phyloP scores from a whole-genome alignment of 2,113 vertebrate genomes.

The Apaloderma vittatum region DNA sequence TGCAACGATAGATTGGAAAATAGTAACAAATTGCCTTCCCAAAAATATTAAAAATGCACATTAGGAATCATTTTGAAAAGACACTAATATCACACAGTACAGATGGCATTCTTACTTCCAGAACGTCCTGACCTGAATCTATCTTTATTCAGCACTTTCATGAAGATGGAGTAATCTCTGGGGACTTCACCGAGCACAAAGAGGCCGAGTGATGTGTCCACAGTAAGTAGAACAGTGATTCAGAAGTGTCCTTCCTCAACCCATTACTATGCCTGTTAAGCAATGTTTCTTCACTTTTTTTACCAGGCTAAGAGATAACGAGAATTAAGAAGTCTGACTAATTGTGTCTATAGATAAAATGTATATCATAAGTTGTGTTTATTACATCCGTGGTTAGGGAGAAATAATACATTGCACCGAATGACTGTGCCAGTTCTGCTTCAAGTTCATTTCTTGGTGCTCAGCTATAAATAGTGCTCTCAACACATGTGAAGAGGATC shows the following conservation, averaged over 20 bases:
- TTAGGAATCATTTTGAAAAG: neutral
- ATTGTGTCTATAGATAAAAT: neutral
- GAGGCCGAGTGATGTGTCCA: neutral
- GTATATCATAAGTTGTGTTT: neutral
- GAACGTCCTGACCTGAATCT: neutral
- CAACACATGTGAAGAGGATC: constrained; percentile 41
- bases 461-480: constrained; percentile 47
- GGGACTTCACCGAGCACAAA: neutral
- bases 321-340: neutral
- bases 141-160: neutral
- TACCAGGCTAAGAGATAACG: neutral
- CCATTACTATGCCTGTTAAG: neutral
- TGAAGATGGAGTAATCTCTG: neutral
- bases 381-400: neutral
- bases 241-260: neutral
- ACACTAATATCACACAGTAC: neutral
- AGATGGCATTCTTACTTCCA: neutral
- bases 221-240: neutral
- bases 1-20: neutral
- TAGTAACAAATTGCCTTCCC: neutral
- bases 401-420: neutral
- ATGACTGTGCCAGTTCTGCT: neutral
- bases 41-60: neutral
- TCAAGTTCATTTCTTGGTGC: neutral
- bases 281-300: neutral